Conservation (phyloP, 1,140 invertebrate species). For the Ctenoplectra terminalis region DNA sequence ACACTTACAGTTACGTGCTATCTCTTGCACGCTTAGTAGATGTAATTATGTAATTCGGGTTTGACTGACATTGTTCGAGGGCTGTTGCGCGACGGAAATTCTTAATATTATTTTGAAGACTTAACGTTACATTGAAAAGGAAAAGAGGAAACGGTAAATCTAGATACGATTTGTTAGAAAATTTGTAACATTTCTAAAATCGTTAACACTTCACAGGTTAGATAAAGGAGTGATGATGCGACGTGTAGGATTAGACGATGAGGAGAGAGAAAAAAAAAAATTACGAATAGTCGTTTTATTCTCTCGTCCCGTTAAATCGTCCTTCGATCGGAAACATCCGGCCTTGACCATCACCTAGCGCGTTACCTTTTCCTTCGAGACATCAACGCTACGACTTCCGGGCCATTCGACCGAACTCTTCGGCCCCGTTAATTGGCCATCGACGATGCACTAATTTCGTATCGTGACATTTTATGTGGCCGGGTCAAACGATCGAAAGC, state of each 20-base stretch:
- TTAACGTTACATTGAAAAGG: no score
- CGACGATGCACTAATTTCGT: conserved; percentile 29
- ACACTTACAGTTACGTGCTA: neutral
- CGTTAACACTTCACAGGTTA: no score
- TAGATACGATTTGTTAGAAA: neutral
- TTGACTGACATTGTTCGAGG: neutral
- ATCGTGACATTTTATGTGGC: conserved; percentile 26
- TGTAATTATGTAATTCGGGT: conserved; percentile 28
- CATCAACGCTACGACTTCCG: neutral
- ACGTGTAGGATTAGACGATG: neutral
- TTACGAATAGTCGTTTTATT: neutral
- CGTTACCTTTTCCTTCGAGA: neutral
- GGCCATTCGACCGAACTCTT: neutral
- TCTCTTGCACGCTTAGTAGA: neutral
- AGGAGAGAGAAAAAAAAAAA: neutral
- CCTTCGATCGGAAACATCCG: neutral
- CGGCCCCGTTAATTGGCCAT: conserved; percentile 13
- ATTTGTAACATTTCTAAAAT: no score
- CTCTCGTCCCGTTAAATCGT: conserved; percentile 16
- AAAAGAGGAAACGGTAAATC: neutral
- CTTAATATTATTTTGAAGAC: neutral
- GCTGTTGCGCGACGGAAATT: neutral
- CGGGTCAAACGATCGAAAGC: neutral
- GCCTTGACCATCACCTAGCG: conserved; percentile 16
- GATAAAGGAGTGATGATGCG: no score